Evolutionary conservation across 2,888 invertebrate genomes (phyloP).

Genomic region (Ischnura elegans): DNA sequence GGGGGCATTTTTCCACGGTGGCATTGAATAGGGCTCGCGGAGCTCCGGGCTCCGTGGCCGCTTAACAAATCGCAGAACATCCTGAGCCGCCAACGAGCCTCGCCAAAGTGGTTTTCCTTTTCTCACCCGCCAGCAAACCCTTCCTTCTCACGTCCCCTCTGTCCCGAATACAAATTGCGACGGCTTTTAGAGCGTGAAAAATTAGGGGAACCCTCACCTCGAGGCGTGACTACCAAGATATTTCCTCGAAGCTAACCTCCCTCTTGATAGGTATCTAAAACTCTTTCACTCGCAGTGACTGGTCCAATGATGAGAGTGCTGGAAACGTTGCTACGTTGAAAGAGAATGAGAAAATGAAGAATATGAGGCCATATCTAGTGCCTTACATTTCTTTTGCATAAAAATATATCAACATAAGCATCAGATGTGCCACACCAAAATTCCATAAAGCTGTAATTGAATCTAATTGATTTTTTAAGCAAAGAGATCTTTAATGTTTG

Average conservation of each 20-base stretch:
- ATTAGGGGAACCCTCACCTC: not conserved
- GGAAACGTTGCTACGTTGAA: not conserved
- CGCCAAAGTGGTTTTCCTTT: constrained; percentile 5
- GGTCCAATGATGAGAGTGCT: not conserved
- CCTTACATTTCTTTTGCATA: no score
- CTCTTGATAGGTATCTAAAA: not conserved
- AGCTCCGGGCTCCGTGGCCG: not conserved
- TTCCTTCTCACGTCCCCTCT: not conserved
- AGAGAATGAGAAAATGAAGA: no score
- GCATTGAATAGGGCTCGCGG: not conserved
- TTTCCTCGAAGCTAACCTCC: not conserved
- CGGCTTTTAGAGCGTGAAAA: not conserved
- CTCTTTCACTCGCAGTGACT: not conserved
- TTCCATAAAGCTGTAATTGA: no score
- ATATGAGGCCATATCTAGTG: no score
- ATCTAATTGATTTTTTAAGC: no score
- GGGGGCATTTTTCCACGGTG: not conserved
- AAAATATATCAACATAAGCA: no score
- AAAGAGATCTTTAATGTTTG: no score
- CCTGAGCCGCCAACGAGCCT: not conserved
- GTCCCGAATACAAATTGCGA: not conserved
- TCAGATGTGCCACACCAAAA: no score
- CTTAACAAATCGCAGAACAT: not conserved
- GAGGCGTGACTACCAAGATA: not conserved
- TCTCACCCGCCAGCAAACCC: not conserved